A percentile compares a stretch with the other conserved stretches of the same genome.
phyloP scores from a whole-genome alignment of 2,113 vertebrate genomes.

The Zingel zingel region DNA sequence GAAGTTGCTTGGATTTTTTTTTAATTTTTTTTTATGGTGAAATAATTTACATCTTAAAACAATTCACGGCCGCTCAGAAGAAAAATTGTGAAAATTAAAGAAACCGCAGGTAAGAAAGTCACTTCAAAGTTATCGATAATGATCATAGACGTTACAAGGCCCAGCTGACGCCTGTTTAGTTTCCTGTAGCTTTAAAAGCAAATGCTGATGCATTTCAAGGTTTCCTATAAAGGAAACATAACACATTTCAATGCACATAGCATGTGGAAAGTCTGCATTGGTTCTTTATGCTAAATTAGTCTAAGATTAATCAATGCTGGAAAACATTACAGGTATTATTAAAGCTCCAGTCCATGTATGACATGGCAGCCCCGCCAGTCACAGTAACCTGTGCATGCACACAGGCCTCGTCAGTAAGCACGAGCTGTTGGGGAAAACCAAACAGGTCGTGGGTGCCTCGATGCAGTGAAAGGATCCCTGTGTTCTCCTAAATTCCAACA shows the following conservation, averaged over 20 bases:
- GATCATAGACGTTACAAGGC: background rate
- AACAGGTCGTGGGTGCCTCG: conserved; percentile 70
- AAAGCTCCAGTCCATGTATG: background rate
- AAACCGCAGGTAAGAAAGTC: background rate
- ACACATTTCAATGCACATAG: background rate
- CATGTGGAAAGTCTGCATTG: background rate
- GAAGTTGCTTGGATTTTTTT: background rate
- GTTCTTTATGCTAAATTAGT: background rate
- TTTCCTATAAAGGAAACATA: background rate
- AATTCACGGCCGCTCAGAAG: background rate
- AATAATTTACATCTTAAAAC: background rate
- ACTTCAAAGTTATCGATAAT: background rate
- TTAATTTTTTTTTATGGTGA: background rate
- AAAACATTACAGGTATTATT: conserved; percentile 5
- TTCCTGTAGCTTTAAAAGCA: background rate
- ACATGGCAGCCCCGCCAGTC: conserved; percentile 3
- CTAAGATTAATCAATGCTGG: background rate
- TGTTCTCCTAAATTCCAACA: conserved; percentile 81
- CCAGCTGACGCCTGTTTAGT: background rate
- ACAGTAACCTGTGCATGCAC: conserved; percentile 35
- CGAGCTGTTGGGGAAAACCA: conserved; percentile 68
- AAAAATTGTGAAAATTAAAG: background rate
- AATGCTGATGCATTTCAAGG: background rate
- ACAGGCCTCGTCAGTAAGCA: conserved; percentile 48
- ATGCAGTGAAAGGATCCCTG: conserved; percentile 82